Evolutionary conservation across 2,888 invertebrate genomes (phyloP).

Genomic region (Aporophyla lueneburgensis): DNA sequence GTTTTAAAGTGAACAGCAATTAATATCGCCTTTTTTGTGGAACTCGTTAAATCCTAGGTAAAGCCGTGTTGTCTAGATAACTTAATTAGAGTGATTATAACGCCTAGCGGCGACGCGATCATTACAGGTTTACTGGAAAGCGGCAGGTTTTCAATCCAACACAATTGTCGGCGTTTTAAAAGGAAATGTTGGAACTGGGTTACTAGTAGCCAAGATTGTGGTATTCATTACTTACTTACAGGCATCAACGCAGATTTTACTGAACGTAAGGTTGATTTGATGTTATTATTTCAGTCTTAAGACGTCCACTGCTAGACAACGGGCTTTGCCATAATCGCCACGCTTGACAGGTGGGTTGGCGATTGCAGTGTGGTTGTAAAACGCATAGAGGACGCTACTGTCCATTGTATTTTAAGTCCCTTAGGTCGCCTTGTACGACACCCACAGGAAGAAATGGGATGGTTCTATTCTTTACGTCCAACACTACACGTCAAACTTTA

Average conservation of each 20-base stretch:
- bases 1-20: constrained; percentile 24
- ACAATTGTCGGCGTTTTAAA: constrained; percentile 52
- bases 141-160: constrained; percentile 51
- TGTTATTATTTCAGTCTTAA: too few relatives aligned
- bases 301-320: too few relatives aligned
- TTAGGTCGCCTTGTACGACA: too few relatives aligned
- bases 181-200: constrained; percentile 48
- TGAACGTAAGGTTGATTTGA: background rate
- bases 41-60: constrained; percentile 54
- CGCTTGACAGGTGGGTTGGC: too few relatives aligned
- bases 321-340: too few relatives aligned
- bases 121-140: constrained; percentile 54
- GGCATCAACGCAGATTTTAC: background rate
- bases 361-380: too few relatives aligned
- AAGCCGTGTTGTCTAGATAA: constrained; percentile 57
- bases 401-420: too few relatives aligned
- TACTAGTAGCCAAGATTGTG: constrained; percentile 35
- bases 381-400: too few relatives aligned
- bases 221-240: constrained; percentile 3
- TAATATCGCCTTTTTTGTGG: constrained; percentile 32
- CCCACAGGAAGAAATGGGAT: too few relatives aligned
- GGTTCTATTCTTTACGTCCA: too few relatives aligned
- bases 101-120: constrained; percentile 49
- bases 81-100: constrained; percentile 64
- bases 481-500: too few relatives aligned